These are phyloP conservation scores for Aricia agestis DNA, from an alignment of 1,140 invertebrate genomes.

Conservation along the genomic window DNA sequence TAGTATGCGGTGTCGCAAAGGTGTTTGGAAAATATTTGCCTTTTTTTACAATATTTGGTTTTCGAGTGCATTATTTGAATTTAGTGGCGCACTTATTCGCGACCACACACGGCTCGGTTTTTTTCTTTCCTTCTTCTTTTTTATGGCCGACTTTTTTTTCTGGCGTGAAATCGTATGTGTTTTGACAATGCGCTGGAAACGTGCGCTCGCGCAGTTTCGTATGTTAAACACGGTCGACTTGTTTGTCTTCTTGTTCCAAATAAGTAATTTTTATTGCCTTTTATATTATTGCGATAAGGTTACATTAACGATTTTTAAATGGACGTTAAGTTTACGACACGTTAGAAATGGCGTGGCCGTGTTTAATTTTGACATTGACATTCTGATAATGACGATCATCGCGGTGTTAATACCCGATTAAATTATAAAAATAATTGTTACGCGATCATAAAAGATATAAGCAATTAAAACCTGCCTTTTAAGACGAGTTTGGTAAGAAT, in stretches of 20 bases:
- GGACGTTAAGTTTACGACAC: neutral
- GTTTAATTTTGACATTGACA: constrained; percentile 4
- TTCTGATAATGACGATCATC: neutral
- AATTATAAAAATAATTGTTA: neutral
- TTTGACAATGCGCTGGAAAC: constrained; percentile 63
- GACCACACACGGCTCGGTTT: constrained; percentile 55
- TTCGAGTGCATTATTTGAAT: constrained; percentile 53
- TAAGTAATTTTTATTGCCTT: constrained; percentile 5
- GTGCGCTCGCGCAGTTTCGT: constrained; percentile 57
- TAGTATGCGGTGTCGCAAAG: constrained; percentile 26
- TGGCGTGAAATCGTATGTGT: constrained; percentile 66
- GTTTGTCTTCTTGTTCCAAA: constrained; percentile 44
- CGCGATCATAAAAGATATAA: neutral
- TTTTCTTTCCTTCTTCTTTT: constrained; percentile 23
- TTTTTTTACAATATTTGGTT: constrained; percentile 36
- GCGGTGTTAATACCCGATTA: neutral
- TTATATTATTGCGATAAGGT: constrained; percentile 8
- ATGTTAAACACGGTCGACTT: constrained; percentile 60
- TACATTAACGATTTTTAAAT: constrained; percentile 3
- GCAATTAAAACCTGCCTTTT: neutral
- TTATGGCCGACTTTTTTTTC: constrained; percentile 1
- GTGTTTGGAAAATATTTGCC: constrained; percentile 71
- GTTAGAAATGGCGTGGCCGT: neutral
- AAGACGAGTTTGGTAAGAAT: neutral
- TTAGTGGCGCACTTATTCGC: constrained; percentile 53